phyloP scores from a whole-genome alignment of 2,888 invertebrate genomes.

The Limenitis arthemis region DNA sequence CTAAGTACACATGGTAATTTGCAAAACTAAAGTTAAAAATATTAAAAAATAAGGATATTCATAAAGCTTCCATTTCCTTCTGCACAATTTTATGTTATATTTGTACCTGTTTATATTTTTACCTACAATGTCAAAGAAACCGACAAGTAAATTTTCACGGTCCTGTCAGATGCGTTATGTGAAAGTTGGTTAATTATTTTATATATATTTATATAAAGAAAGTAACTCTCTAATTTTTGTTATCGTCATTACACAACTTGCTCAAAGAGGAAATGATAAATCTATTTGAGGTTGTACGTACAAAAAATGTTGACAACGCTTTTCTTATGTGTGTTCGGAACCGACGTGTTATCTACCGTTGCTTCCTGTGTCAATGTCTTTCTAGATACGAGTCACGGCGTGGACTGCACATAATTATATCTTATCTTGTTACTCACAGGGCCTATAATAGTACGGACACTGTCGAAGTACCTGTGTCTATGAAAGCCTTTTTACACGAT shows the following conservation, averaged over 20 bases:
- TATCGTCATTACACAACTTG: constrained; percentile 13
- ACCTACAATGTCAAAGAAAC: too few relatives aligned
- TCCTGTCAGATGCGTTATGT: too few relatives aligned
- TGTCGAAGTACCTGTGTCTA: constrained; percentile 3
- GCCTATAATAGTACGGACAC: constrained; percentile 6
- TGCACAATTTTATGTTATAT: too few relatives aligned
- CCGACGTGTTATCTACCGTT: constrained; percentile 30
- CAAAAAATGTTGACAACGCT: constrained; percentile 23
- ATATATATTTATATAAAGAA: background rate
- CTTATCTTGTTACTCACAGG: constrained; percentile 6
- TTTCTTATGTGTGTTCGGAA: constrained; percentile 23
- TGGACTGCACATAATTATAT: constrained; percentile 1
- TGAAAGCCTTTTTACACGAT: constrained; percentile 15
- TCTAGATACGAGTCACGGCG: constrained; percentile 5
- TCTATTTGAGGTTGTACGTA: constrained; percentile 15
- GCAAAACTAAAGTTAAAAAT: too few relatives aligned
- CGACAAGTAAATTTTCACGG: too few relatives aligned
- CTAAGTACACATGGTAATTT: too few relatives aligned
- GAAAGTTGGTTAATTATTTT: background rate
- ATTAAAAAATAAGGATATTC: too few relatives aligned
- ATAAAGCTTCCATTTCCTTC: too few relatives aligned
- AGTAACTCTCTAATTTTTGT: constrained; percentile 9
- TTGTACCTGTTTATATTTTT: too few relatives aligned
- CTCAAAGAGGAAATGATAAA: constrained; percentile 20
- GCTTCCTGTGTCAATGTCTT: constrained; percentile 32